Percentiles rank a stretch among this genome's conserved stretches.
Evolutionary conservation across 2,888 invertebrate genomes (phyloP).

Genomic region (Diloba caeruleocephala): DNA sequence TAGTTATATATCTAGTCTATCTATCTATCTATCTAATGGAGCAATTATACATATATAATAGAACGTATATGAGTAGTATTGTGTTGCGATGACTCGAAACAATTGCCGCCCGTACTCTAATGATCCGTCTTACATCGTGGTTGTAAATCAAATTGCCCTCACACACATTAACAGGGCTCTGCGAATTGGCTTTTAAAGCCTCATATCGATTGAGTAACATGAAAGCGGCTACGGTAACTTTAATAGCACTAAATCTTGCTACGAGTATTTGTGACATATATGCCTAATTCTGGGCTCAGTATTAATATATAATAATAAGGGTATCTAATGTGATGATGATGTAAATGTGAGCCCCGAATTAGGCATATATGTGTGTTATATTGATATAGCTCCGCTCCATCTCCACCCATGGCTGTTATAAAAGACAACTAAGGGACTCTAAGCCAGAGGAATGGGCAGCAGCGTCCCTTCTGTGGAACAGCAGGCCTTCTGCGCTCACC

Average conservation of each 20-base stretch:
- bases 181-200: conserved; percentile 43
- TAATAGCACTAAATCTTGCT: conserved; percentile 21
- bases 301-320: neutral
- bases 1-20: conserved; percentile 1
- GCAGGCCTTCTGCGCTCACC: no score
- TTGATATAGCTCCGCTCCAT: no score
- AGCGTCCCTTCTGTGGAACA: no score
- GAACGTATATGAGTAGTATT: conserved; percentile 60
- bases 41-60: conserved; percentile 29
- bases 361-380: no score
- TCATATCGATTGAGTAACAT: conserved; percentile 37
- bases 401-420: no score
- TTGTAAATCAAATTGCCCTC: conserved; percentile 68
- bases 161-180: conserved; percentile 44
- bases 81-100: conserved; percentile 62
- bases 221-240: conserved; percentile 39
- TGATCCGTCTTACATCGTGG: conserved; percentile 69
- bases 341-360: no score
- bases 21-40: conserved; percentile 13
- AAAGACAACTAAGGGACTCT: no score
- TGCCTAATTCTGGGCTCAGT: neutral
- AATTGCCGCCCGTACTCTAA: conserved; percentile 66
- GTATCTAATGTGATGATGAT: no score
- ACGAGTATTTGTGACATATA: conserved; percentile 10
- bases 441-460: no score